phyloP scores from a whole-genome alignment of 2,797 vertebrate genomes.

The Megaceryle alcyon region DNA sequence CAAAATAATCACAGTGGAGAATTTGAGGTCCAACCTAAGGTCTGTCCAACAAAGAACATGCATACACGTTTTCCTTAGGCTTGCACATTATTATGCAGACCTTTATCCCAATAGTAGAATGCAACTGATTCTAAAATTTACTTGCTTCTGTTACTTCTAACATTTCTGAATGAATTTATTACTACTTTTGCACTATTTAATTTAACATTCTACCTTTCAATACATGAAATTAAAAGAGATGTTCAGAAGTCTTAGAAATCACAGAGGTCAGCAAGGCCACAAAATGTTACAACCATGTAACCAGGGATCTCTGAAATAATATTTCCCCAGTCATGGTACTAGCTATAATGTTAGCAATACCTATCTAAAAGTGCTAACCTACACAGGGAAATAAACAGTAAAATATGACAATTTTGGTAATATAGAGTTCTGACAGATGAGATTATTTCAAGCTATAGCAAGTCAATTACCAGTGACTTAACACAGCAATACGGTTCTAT shows the following conservation, averaged over 20 bases:
- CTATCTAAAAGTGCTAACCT: not conserved
- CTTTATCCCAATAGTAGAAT: not conserved
- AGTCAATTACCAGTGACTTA: not conserved
- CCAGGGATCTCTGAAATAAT: not conserved
- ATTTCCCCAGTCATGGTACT: not conserved
- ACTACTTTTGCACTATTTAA: not conserved
- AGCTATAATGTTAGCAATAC: not conserved
- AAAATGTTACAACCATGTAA: not conserved
- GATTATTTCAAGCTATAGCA: not conserved
- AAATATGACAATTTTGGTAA: not conserved
- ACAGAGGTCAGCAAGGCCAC: not conserved
- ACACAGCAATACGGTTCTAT: not conserved
- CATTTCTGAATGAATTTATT: not conserved
- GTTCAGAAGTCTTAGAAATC: not conserved
- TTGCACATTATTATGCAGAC: not conserved
- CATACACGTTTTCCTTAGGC: not conserved
- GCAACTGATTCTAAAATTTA: not conserved
- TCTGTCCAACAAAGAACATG: not conserved
- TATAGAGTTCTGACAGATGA: not conserved
- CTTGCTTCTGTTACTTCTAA: not conserved
- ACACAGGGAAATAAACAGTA: not conserved
- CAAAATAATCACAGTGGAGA: slow-evolving; percentile 2
- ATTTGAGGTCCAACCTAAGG: not conserved
- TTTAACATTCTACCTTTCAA: not conserved
- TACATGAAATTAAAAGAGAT: not conserved